Base-by-base conservation (phyloP, 2,888 invertebrate species). In the Drosophila antonietae region DNA sequence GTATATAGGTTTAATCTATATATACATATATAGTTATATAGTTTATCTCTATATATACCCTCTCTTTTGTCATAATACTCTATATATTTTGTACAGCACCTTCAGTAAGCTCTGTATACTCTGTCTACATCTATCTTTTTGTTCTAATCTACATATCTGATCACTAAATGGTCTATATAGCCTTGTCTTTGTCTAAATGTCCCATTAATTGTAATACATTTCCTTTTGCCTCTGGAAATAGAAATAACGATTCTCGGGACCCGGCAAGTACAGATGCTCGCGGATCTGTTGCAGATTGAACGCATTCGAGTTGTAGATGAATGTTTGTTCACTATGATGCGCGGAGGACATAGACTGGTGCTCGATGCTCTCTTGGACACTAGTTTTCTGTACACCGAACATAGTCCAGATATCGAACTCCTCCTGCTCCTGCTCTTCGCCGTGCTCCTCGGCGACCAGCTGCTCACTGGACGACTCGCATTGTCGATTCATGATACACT, bases 281-380 rank as follows among this genome's bases (percentile, higher is more conserved):
- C 82, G 71, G 43, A 91, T 83, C 64, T 90, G 20, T 3, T 86
- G 61, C 47, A 88, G 28, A 14, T 64, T 61, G 60, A 91, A 91
- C 0, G 33, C 15, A 37, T 83, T 87, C 1, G 90, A 63, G 23
- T 85, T 61, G 52, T 81, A 90, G 15, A 20, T 0, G 49, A 88
- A 90, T 5, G 57, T 35, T 6, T 9, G 14, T 8, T 5, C 5
- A 31, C 28, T 46, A 2, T 12, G 3, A 8, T 9, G 9, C 23
- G 55, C 31, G 31, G 44, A 44, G 4, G 7, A 0, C 5, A 6
- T 14, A 9, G 66, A 53, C 2, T 12, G 6, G 0, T 7, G 6
- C 0, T 31, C 2, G 23, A 10, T 39, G 2, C 2, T 12, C 1
- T 44, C 28, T 0, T 1, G 0, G 0, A 1, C 7, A 18, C 3